Percentiles rank a stretch among this genome's conserved stretches.
phyloP scores from a whole-genome alignment of 2,797 vertebrate genomes.

The Mareca strepera region DNA sequence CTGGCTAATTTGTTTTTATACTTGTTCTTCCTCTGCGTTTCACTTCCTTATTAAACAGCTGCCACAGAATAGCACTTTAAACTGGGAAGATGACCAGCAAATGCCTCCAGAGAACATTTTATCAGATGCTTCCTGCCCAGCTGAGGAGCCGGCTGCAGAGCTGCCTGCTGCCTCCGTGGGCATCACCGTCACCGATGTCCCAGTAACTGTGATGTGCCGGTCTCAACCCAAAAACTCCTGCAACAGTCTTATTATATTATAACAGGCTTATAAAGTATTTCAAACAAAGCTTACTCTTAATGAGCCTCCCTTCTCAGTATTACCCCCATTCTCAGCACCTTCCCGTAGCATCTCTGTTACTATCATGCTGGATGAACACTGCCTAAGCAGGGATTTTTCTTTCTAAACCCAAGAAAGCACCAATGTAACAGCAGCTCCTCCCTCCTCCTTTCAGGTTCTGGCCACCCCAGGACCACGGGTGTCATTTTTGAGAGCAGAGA shows the following conservation, averaged over 20 bases:
- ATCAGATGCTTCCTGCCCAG: constrained; percentile 67
- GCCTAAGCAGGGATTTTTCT: neutral
- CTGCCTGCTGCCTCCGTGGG: neutral
- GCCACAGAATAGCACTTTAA: constrained; percentile 61
- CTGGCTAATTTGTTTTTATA: constrained; percentile 73
- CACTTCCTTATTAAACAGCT: constrained; percentile 75
- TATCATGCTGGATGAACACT: too few relatives aligned
- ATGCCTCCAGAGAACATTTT: constrained; percentile 47
- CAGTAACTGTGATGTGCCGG: neutral
- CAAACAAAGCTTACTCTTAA: neutral
- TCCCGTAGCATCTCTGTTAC: neutral
- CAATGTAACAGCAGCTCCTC: neutral
- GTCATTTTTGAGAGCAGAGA: constrained; percentile 8
- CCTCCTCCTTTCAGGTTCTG: too few relatives aligned
- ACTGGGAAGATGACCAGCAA: constrained; percentile 73
- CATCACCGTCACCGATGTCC: neutral
- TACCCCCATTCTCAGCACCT: neutral
- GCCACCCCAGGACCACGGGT: neutral
- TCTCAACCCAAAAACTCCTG: neutral
- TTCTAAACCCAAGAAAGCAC: neutral
- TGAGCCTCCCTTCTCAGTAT: neutral
- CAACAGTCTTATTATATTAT: neutral
- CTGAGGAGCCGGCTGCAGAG: constrained; percentile 46
- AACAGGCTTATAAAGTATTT: neutral
- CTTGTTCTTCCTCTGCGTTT: constrained; percentile 61